Evolutionary conservation across 1,140 invertebrate genomes (phyloP), one percentile per base, ranked within the genome.

Genomic region (Diorhabda elongata): DNA sequence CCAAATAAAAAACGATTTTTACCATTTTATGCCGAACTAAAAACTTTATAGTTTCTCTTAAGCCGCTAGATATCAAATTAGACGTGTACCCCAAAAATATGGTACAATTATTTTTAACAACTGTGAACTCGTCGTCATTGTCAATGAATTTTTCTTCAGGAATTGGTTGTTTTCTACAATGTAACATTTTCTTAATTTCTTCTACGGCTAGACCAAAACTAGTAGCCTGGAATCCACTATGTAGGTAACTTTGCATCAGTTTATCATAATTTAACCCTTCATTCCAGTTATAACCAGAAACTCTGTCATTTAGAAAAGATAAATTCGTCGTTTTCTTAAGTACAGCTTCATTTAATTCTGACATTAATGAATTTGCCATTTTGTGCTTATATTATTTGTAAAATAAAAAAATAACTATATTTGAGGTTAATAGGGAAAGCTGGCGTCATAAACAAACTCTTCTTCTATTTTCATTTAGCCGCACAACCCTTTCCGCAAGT

Each of bases 71-170:
- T 6, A 96, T 92, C 85, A 99, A 92, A 81, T 99, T 99, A 0
- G 97, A 99, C 4, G 98, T 99, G 80, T 93, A 99, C 0, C 97
- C 97, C 66, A 99, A 83, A 82, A 99, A 99, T 79, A 99, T 95
- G 4, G 97, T 98, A 81, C 97, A 99, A 68, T 90, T 92, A 61
- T 82, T 87, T 76, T 88, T 89, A 61, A 92, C 85, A 77, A 85
- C 87, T 52, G 94, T 93, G 81, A 92, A 95, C 59, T 88, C 84
- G 78, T 96, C 94, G 42, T 91, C 88, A 81, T 92, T 89, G 72
- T 89, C 86, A 0, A 78, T 75, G 76, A 92, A 91, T 71, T 87
- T 84, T 74, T 93, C 90, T 74, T 85, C 82, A 0, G 84, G 82
- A 4, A 94, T 79, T 3, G 88, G 86, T 73, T 87, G 80, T 41